A percentile compares a stretch with the other conserved stretches of the same genome.
These are phyloP conservation scores for Danaus plexippus DNA, from an alignment of 1,140 invertebrate genomes.

Conservation along the genomic window DNA sequence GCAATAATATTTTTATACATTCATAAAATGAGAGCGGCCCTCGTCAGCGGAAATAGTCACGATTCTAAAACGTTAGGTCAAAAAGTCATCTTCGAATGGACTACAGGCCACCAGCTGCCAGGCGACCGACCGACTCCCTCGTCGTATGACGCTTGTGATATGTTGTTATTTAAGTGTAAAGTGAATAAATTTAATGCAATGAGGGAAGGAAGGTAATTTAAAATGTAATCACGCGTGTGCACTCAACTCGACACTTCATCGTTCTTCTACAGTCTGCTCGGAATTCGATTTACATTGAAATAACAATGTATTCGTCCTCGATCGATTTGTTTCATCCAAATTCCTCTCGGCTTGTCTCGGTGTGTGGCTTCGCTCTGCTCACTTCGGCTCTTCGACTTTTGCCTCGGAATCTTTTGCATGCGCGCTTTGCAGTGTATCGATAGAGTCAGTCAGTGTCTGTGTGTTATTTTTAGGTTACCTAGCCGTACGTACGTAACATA, in stretches of 20 bases:
- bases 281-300: constrained; percentile 56
- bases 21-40: constrained; percentile 57
- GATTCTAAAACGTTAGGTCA: constrained; percentile 42
- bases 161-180: constrained; percentile 71
- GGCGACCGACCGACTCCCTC: constrained; percentile 6
- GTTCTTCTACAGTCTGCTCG: constrained; percentile 27
- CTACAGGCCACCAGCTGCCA: constrained; percentile 25
- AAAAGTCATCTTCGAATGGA: constrained; percentile 45
- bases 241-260: constrained; percentile 24
- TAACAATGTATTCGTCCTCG: constrained; percentile 60
- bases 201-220: constrained; percentile 39
- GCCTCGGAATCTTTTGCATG: constrained; percentile 69
- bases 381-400: constrained; percentile 47
- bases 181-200: constrained; percentile 49
- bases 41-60: constrained; percentile 19
- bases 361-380: constrained; percentile 37
- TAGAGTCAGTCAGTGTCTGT: constrained; percentile 38
- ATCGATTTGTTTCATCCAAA: constrained; percentile 67
- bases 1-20: constrained; percentile 72
- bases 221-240: constrained; percentile 55
- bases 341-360: constrained; percentile 49
- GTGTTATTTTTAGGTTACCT: constrained; percentile 48
- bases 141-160: constrained; percentile 63
- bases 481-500: constrained; percentile 52
- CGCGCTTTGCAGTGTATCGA: constrained; percentile 62